Evolutionary conservation across 2,797 vertebrate genomes (phyloP).

Genomic region (Linurgus olivaceus): DNA sequence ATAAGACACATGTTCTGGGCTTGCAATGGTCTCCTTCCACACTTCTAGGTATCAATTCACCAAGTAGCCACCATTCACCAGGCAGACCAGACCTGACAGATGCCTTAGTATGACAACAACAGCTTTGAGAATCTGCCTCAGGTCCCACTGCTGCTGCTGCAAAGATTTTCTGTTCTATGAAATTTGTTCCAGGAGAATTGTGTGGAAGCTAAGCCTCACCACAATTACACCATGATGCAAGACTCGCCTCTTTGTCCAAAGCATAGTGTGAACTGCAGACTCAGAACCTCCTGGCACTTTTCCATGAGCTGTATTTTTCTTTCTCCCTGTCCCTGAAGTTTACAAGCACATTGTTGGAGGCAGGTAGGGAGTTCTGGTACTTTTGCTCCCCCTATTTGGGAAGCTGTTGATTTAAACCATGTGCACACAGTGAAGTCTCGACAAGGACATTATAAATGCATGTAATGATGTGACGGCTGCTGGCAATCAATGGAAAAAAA

Average conservation of each 20-base stretch:
- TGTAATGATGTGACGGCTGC: slow-evolving; percentile 29
- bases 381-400: neutral
- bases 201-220: neutral
- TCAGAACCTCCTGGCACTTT: neutral
- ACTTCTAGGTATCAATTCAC: neutral
- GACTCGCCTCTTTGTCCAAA: slow-evolving; percentile 3
- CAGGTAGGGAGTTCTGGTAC: neutral
- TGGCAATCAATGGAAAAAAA: slow-evolving; percentile 2
- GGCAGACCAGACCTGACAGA: neutral
- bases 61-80: neutral
- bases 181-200: neutral
- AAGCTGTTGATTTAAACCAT: slow-evolving; percentile 64
- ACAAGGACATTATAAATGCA: slow-evolving; percentile 33
- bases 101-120: neutral
- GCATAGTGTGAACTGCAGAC: neutral
- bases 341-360: slow-evolving; percentile 21
- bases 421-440: slow-evolving; percentile 26
- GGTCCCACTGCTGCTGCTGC: accelerated
- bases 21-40: neutral
- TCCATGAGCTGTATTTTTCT: neutral
- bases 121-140: neutral
- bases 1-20: neutral
- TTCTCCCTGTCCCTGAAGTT: slow-evolving; percentile 12
- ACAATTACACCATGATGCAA: neutral
- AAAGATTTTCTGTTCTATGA: neutral